Evolutionary conservation across 2,797 vertebrate species (phyloP).

Genomic region (Antennarius maculatus): DNA sequence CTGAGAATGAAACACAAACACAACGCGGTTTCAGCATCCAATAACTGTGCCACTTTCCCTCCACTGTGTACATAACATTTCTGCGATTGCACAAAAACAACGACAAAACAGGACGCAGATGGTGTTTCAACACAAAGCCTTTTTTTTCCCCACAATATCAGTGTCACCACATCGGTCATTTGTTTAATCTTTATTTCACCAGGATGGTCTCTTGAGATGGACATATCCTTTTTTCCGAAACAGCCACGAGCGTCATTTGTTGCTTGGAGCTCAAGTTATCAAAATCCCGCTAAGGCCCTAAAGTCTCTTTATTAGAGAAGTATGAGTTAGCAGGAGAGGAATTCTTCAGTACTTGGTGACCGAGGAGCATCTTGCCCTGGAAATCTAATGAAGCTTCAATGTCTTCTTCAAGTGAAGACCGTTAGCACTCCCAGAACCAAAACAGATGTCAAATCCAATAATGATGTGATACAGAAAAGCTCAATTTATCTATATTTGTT

Average conservation of each 20-base stretch:
- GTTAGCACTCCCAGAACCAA: too few species aligned
- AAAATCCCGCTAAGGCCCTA: constrained; percentile 31
- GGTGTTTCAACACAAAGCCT: constrained; percentile 55
- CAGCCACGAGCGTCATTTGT: constrained; percentile 25
- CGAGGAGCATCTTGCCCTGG: constrained; percentile 26
- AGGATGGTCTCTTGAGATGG: constrained; percentile 47
- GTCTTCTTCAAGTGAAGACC: constrained; percentile 51
- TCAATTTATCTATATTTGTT: too few species aligned
- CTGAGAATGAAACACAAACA: constrained; percentile 54
- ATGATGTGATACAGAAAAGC: too few species aligned
- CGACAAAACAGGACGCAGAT: constrained; percentile 73
- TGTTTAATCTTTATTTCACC: constrained; percentile 54
- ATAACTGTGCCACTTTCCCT: constrained; percentile 45
- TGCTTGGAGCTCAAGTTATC: constrained; percentile 7
- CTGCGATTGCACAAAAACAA: constrained; percentile 55
- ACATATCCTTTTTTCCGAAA: constrained; percentile 41
- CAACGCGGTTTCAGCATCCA: constrained; percentile 44
- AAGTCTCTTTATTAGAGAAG: constrained; percentile 29
- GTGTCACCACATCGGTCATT: constrained; percentile 42
- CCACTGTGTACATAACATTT: constrained; percentile 38
- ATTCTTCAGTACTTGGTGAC: constrained; percentile 56
- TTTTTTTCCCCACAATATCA: constrained; percentile 24
- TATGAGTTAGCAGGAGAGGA: constrained; percentile 19
- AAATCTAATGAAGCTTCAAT: constrained; percentile 42
- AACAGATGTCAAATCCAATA: too few species aligned